These are phyloP conservation scores for Hydrochoerus hydrochaeris DNA, from an alignment of 2,113 vertebrate species.

Conservation along the genomic window DNA sequence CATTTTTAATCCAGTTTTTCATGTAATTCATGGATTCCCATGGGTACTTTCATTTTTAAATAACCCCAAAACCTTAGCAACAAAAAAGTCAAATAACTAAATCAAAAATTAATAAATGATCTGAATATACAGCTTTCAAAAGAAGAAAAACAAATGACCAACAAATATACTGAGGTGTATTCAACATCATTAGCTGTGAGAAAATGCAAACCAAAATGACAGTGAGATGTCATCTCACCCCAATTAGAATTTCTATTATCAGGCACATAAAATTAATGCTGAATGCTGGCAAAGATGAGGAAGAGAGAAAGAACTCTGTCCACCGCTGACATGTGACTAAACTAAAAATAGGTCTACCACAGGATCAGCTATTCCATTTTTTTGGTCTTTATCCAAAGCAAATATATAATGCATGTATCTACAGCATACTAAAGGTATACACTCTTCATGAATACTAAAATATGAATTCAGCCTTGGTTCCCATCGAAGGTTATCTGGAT, in stretches of 20 bases:
- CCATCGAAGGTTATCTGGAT: background rate
- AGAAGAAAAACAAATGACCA: background rate
- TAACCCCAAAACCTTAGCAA: background rate
- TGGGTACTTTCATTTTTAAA: background rate
- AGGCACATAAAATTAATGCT: background rate
- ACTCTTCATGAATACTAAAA: background rate
- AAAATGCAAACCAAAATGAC: background rate
- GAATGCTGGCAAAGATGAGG: background rate
- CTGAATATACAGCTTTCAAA: background rate
- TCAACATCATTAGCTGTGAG: background rate
- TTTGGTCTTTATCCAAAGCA: background rate
- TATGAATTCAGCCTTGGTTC: too few relatives aligned
- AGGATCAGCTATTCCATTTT: background rate
- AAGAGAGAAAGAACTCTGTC: background rate
- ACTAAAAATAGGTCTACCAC: background rate
- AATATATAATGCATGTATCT: background rate
- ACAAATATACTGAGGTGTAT: background rate
- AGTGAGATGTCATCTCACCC: background rate
- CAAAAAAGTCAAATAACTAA: background rate
- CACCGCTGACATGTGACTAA: background rate
- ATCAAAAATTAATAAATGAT: background rate
- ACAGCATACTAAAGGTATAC: background rate
- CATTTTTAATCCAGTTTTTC: background rate
- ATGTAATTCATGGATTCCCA: background rate
- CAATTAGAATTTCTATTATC: background rate